Evolutionary conservation across 2,113 vertebrate genomes (phyloP), one percentile per base, ranked within the genome.

Genomic region (Nestor notabilis): DNA sequence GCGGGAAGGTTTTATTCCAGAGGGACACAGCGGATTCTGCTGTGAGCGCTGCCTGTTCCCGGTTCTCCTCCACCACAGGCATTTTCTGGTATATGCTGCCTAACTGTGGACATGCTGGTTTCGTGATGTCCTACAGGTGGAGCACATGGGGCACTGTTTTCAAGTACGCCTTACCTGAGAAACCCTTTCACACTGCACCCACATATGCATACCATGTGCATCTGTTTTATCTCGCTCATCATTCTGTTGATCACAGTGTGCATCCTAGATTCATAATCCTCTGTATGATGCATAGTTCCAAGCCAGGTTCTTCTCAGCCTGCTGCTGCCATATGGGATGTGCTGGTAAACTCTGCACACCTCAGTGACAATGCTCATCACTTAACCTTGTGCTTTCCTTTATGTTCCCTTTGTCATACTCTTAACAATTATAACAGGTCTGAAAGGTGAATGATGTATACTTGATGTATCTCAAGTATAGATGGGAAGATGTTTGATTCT

Each of bases 71-170:
- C 14, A 6, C 13, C 39, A 0, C 5, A 6, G 70, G 35, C 39
- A 0, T 35, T 16, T 41, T 52, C 65, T n/a, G 11, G 1, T 1
- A 0, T 0, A 4, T 1, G 19, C 60, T 44, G 55, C 1, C 0
- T 3, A 27, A 4, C 43, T 6, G 20, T 9, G 65, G 50, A 39
- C 25, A 39, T 18, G 68, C 72, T 43, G 66, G 10, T 2, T 17
- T 25, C 8, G 0, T 1, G 27, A 10, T 16, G 9, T 66, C 92
- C 58, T 4, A 9, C 56, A 77, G 79, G 29, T 75, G 61, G 83
- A 89, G 79, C 79, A 52, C 56, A 2, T 0, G 16, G 43, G 41
- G 74, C 41, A 9, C 39, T 33, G 46, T 29, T 24, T 7, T 13
- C 1, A 2, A 39, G 50, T 4, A 2, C 1, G 2, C 12, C 43